Conservation (phyloP, 2,888 invertebrate species). For the Molorchus minor region DNA sequence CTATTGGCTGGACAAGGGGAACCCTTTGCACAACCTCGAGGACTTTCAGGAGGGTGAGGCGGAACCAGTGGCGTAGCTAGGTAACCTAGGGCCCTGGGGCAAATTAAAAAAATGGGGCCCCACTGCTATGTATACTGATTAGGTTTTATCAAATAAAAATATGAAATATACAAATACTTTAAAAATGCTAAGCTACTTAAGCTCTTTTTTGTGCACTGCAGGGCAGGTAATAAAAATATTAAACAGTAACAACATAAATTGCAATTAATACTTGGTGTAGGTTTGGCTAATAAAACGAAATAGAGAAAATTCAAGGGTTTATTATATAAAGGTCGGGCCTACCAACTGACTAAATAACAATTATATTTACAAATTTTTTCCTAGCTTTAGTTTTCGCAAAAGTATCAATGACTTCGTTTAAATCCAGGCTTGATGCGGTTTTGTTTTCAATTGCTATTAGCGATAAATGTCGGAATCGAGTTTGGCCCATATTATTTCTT, state of each 20-base stretch:
- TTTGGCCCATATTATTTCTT: conserved; percentile 40
- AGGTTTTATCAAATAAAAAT: not conserved
- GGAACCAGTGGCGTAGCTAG: conserved; percentile 14
- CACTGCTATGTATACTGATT: conserved; percentile 8
- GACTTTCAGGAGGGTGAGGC: too few species aligned
- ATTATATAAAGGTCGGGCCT: conserved; percentile 20
- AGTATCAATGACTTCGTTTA: conserved; percentile 26
- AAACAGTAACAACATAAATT: conserved; percentile 22
- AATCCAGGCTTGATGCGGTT: not conserved
- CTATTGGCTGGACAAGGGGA: too few species aligned
- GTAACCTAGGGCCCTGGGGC: conserved; percentile 11
- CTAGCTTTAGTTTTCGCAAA: conserved; percentile 15
- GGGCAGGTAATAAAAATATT: conserved; percentile 22
- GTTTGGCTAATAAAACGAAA: conserved; percentile 22
- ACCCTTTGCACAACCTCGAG: too few species aligned
- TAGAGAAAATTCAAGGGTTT: conserved; percentile 17
- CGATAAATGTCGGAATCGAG: conserved; percentile 40
- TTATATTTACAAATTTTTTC: conserved; percentile 7
- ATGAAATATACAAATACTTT: not conserved
- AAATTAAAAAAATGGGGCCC: conserved; percentile 6
- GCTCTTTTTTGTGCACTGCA: conserved; percentile 17
- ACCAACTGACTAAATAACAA: conserved; percentile 21
- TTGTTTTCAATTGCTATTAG: conserved; percentile 32
- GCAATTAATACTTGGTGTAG: conserved; percentile 24
- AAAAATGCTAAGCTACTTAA: conserved; percentile 18